Percentiles rank a stretch among this genome's conserved stretches.
phyloP scores from a whole-genome alignment of 2,113 vertebrate genomes.

The Bolborhynchus lineola region DNA sequence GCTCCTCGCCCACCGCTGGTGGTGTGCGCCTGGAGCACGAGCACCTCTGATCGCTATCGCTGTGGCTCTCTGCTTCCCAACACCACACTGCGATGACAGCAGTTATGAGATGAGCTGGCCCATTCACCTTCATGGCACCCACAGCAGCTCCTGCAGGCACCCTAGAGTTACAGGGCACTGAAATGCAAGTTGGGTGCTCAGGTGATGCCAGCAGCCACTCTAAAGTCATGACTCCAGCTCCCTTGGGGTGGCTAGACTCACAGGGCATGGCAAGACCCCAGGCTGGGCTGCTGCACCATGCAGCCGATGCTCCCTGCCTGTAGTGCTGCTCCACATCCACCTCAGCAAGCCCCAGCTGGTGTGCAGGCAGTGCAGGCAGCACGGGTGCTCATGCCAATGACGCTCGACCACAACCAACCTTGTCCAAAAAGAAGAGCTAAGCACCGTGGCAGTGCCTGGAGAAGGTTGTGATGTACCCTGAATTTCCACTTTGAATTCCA shows the following conservation, averaged over 20 bases:
- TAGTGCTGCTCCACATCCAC: background rate
- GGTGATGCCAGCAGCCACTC: background rate
- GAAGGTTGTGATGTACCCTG: background rate
- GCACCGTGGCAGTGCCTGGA: background rate
- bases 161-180: background rate
- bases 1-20: background rate
- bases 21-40: fast-evolving
- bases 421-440: background rate
- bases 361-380: background rate
- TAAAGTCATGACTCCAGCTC: background rate
- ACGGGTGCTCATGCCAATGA: fast-evolving
- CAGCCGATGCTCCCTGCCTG: background rate
- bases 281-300: background rate
- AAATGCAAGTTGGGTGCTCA: fast-evolving
- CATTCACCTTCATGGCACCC: fast-evolving
- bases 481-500: background rate
- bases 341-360: fast-evolving
- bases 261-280: fast-evolving
- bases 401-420: background rate
- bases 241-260: too few species aligned
- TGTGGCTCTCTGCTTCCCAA: background rate
- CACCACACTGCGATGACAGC: background rate
- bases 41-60: background rate
- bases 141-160: fast-evolving
- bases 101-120: conserved; percentile 54